Conservation (phyloP, 2,888 invertebrate genomes). For the Drosophila neonasuta region DNA sequence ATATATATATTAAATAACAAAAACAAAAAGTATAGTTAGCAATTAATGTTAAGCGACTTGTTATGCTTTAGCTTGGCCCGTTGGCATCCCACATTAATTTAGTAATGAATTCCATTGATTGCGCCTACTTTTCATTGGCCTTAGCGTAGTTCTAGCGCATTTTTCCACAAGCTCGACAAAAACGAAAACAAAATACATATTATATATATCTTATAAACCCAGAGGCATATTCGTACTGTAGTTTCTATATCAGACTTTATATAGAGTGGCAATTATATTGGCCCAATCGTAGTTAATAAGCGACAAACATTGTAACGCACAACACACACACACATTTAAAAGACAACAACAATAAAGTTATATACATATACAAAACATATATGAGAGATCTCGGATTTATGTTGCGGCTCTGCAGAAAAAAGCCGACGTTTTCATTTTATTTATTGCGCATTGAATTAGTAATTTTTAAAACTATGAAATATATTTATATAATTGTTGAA, state of each 20-base stretch:
- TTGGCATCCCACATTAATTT: slow-evolving; percentile 33
- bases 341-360: slow-evolving; percentile 31
- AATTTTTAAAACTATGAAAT: slow-evolving; percentile 71
- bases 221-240: slow-evolving; percentile 41
- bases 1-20: no score
- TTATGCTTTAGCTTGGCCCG: slow-evolving; percentile 58
- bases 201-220: neutral
- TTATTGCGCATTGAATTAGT: slow-evolving; percentile 74
- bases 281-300: slow-evolving; percentile 19
- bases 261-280: slow-evolving; percentile 10
- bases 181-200: neutral
- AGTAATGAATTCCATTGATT: slow-evolving; percentile 9
- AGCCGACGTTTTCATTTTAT: slow-evolving; percentile 61
- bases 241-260: slow-evolving; percentile 13
- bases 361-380: neutral
- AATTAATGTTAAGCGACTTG: slow-evolving; percentile 30
- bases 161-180: neutral
- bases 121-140: slow-evolving; percentile 45
- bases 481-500: slow-evolving; percentile 67
- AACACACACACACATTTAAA: slow-evolving; percentile 5
- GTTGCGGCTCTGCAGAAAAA: slow-evolving; percentile 51
- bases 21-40: neutral
- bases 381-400: slow-evolving; percentile 4
- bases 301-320: slow-evolving; percentile 26
- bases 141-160: slow-evolving; percentile 42